phyloP scores from a whole-genome alignment of 2,113 vertebrate genomes.

The Scomber scombrus region DNA sequence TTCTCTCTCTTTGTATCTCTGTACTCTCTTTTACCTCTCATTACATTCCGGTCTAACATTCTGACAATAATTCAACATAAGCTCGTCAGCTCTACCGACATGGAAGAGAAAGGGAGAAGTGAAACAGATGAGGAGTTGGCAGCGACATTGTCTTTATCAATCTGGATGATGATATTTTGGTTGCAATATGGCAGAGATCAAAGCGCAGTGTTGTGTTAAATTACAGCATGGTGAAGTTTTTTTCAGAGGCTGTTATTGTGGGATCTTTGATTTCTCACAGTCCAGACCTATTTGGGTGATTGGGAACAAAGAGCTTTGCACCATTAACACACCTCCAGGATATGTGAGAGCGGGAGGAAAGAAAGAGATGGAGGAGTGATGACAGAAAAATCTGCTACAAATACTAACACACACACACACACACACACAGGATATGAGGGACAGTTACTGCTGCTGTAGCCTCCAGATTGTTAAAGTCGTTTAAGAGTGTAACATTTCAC shows the following conservation, averaged over 20 bases:
- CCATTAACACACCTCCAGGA: background rate
- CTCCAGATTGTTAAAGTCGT: background rate
- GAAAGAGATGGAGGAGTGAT: background rate
- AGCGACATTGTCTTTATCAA: background rate
- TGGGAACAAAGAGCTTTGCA: background rate
- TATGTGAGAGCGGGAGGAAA: constrained; percentile 3
- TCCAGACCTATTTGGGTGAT: constrained; percentile 5
- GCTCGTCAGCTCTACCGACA: constrained; percentile 15
- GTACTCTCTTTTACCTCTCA: no score
- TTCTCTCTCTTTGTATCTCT: background rate
- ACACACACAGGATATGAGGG: background rate
- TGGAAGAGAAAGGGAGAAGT: background rate
- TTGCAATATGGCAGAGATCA: constrained; percentile 35
- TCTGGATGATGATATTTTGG: constrained; percentile 23
- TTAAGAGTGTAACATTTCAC: background rate
- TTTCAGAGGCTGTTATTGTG: background rate
- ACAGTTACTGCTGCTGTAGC: background rate
- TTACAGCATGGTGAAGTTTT: background rate
- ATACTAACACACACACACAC: no score
- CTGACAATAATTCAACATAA: constrained; percentile 19
- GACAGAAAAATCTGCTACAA: background rate
- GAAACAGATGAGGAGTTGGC: background rate
- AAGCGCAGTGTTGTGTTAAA: constrained; percentile 1
- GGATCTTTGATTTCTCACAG: constrained; percentile 2
- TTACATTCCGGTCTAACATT: background rate